These are phyloP conservation scores for Enteromius paludinosus DNA, from an alignment of 2,797 vertebrate species.

Conservation along the genomic window DNA sequence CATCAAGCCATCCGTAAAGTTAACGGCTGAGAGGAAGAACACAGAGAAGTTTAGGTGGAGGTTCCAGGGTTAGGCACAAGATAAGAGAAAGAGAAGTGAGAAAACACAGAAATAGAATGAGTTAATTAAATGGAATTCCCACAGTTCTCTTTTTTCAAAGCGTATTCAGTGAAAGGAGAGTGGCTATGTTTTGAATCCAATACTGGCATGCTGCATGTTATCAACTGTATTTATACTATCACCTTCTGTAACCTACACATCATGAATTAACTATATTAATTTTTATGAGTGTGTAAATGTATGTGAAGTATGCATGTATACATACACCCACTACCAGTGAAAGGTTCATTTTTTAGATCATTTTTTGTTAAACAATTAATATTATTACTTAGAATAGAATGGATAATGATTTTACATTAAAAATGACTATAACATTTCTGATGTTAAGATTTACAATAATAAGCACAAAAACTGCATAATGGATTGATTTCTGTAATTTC, in stretches of 20 bases:
- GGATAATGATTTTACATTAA: too few species aligned
- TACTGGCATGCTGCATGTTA: neutral
- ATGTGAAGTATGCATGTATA: neutral
- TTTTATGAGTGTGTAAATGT: neutral
- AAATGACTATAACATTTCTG: neutral
- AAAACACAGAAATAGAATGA: slow-evolving; percentile 40
- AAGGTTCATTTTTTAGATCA: neutral
- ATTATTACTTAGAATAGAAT: neutral
- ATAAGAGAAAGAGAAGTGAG: slow-evolving; percentile 51
- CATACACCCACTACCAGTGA: neutral
- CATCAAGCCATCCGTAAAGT: slow-evolving; percentile 73
- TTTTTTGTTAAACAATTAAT: neutral
- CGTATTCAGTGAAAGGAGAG: neutral
- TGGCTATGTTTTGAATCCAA: neutral
- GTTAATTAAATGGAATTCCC: slow-evolving; percentile 55
- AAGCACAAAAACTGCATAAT: neutral
- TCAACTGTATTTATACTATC: neutral
- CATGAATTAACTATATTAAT: neutral
- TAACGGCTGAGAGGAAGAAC: slow-evolving; percentile 80
- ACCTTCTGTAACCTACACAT: neutral
- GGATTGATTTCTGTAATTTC: neutral
- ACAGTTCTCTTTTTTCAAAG: slow-evolving; percentile 40
- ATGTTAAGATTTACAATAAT: neutral
- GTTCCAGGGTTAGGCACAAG: slow-evolving; percentile 65
- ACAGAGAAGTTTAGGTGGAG: slow-evolving; percentile 57